A percentile compares a stretch with the other conserved stretches of the same genome.
phyloP scores from a whole-genome alignment of 2,113 vertebrate genomes.

The Misgurnus anguillicaudatus region DNA sequence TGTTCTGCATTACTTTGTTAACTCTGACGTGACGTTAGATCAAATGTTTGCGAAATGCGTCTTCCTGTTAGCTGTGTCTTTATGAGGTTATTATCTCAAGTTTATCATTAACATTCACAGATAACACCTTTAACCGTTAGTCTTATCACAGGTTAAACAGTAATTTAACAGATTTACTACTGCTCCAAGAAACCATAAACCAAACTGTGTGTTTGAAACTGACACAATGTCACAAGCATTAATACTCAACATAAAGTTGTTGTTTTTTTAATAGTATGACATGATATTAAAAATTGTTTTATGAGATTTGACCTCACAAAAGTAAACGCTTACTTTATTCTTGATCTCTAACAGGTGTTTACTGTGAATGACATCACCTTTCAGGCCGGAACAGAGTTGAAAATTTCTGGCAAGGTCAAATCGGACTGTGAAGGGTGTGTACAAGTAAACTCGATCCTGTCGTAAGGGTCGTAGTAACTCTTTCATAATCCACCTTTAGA shows the following conservation, averaged over 20 bases:
- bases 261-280: no score
- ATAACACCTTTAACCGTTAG: slow-evolving; percentile 33
- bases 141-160: slow-evolving; percentile 25
- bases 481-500: no score
- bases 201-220: no score
- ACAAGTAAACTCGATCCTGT: no score
- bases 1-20: not conserved
- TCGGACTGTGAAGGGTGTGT: slow-evolving; percentile 54
- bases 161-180: not conserved
- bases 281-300: not conserved
- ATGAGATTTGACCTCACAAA: no score
- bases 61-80: slow-evolving; percentile 25
- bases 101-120: slow-evolving; percentile 51
- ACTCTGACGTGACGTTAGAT: not conserved
- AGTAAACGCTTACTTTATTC: not conserved
- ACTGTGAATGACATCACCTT: slow-evolving; percentile 68
- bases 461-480: no score
- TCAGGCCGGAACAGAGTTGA: slow-evolving; percentile 73
- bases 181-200: not conserved
- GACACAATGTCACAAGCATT: not conserved
- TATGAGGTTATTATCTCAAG: slow-evolving; percentile 17
- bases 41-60: not conserved
- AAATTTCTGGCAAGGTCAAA: slow-evolving; percentile 63
- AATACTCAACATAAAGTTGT: no score
- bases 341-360: slow-evolving; percentile 53